These are phyloP conservation scores for Nematostella vectensis DNA, from an alignment of 92 coral and sea anemone species.

Conservation along the genomic window DNA sequence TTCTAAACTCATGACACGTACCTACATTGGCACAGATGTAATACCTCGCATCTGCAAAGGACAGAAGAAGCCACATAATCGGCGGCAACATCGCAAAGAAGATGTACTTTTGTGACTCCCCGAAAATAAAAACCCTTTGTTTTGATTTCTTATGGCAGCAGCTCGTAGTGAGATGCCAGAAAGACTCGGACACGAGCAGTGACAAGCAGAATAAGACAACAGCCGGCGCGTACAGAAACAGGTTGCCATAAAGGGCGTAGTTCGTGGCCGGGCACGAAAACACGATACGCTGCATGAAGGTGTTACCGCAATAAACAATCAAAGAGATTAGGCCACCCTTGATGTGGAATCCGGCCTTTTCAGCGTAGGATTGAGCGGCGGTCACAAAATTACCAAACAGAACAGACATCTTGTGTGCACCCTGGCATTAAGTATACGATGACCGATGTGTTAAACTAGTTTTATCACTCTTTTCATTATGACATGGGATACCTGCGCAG, in stretches of 20 bases:
- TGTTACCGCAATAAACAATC: constrained; percentile 27
- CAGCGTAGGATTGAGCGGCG: neutral
- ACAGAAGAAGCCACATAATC: constrained; percentile 39
- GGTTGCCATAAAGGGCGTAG: constrained; percentile 27
- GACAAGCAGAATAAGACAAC: constrained; percentile 42
- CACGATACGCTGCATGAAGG: constrained; percentile 34
- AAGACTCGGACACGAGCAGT: constrained; percentile 27
- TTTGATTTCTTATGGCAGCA: neutral
- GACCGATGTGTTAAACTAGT: too few species aligned
- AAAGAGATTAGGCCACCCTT: constrained; percentile 20
- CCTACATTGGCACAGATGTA: constrained; percentile 39
- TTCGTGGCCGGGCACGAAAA: constrained; percentile 42
- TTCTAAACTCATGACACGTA: too few species aligned
- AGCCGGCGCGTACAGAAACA: constrained; percentile 44
- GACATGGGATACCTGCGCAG: too few species aligned
- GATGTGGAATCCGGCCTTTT: neutral
- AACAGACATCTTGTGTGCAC: too few species aligned
- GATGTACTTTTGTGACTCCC: constrained; percentile 16
- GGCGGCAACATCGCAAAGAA: constrained; percentile 45
- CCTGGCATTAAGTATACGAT: too few species aligned
- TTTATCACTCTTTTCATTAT: too few species aligned
- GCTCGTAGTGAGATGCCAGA: constrained; percentile 49
- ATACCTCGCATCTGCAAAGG: constrained; percentile 38
- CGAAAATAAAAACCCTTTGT: constrained; percentile 10
- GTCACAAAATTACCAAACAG: neutral